These are phyloP conservation scores for Parnassius mnemosyne DNA, from an alignment of 2,888 invertebrate genomes.

Conservation along the genomic window DNA sequence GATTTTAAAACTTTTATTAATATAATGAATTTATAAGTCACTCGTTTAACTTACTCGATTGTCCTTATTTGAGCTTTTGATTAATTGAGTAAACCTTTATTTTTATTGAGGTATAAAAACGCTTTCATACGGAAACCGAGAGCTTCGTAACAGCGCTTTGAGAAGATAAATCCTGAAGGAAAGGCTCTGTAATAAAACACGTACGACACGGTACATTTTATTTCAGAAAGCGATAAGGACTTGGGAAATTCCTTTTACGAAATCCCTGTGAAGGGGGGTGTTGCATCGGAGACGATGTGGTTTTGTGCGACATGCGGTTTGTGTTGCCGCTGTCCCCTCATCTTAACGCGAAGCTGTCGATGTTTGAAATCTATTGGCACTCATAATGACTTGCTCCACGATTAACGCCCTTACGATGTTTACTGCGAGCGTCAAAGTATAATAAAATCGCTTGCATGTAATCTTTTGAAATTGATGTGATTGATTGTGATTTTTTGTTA, in stretches of 20 bases:
- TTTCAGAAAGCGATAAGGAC: constrained; percentile 79
- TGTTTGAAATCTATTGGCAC: constrained; percentile 10
- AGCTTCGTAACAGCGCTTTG: constrained; percentile 54
- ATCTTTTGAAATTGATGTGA: no score
- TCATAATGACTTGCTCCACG: constrained; percentile 8
- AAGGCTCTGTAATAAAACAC: constrained; percentile 76
- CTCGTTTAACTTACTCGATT: no score
- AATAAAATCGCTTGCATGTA: no score
- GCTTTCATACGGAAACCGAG: constrained; percentile 28
- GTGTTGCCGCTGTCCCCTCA: constrained; percentile 47
- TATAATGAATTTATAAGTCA: no score
- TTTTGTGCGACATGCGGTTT: constrained; percentile 73
- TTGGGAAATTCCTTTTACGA: constrained; percentile 78
- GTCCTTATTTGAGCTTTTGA: no score
- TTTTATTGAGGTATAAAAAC: no score
- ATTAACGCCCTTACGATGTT: constrained; percentile 6
- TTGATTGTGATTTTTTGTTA: no score
- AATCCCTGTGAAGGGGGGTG: constrained; percentile 61
- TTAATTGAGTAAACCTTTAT: no score
- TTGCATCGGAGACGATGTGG: constrained; percentile 46
- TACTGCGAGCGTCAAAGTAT: background rate
- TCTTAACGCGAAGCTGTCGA: constrained; percentile 24
- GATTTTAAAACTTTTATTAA: no score
- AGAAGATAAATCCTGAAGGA: constrained; percentile 77
- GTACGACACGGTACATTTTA: constrained; percentile 76